A percentile compares a stretch with the other conserved stretches of the same genome.
phyloP scores from a whole-genome alignment of 64 coral and sea anemone species.

The Montipora sp. region DNA sequence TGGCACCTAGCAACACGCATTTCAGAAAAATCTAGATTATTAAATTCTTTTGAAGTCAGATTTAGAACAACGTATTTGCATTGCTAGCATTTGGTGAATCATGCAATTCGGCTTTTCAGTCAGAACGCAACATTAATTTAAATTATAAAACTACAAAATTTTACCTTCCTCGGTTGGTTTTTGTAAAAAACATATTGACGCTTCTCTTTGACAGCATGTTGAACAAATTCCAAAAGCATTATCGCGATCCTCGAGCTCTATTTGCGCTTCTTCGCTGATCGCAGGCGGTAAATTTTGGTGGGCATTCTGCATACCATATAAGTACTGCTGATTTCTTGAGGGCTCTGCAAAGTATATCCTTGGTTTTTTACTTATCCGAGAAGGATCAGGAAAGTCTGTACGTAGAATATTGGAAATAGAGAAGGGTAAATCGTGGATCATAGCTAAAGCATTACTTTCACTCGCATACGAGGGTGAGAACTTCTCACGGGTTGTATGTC shows the following conservation, averaged over 20 bases:
- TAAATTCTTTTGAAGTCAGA: too few species aligned
- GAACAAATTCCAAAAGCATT: too few species aligned
- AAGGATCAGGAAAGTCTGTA: conserved; percentile 11
- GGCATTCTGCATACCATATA: neutral
- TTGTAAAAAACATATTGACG: neutral
- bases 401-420: conserved; percentile 23
- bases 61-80: too few species aligned
- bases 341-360: neutral
- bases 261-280: too few species aligned
- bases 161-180: neutral
- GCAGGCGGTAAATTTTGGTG: neutral
- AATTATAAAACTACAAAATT: neutral
- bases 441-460: neutral
- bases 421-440: conserved; percentile 17
- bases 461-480: too few species aligned
- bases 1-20: too few species aligned
- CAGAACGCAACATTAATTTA: too few species aligned
- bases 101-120: too few species aligned
- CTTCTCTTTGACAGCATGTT: neutral
- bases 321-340: neutral
- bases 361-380: neutral
- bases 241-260: too few species aligned
- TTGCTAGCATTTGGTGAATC: too few species aligned
- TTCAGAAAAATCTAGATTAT: too few species aligned
- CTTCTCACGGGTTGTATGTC: too few species aligned